Conservation (phyloP, 2,113 vertebrate species). For the Phalacrocorax pelagicus region DNA sequence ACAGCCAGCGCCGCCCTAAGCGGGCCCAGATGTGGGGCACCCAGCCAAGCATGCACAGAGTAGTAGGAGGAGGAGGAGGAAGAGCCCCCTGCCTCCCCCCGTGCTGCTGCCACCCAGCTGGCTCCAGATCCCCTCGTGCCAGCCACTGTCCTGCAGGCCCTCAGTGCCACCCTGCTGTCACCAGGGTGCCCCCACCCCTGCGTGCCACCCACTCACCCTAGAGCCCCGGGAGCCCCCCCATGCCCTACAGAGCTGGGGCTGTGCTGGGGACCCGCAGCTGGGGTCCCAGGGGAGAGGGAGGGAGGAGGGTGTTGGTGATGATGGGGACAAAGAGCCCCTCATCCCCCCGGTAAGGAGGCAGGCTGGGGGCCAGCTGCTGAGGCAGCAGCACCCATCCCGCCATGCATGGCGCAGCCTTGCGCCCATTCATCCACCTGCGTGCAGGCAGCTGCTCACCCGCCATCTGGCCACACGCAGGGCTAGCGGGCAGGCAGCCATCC, state of each 20-base stretch:
- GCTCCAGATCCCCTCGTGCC: rapidly evolving
- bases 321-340: not conserved
- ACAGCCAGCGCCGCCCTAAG: not conserved
- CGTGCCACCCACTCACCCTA: not conserved
- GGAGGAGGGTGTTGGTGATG: not conserved
- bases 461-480: not conserved
- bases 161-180: not conserved
- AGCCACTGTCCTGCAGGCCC: not conserved
- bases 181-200: not conserved
- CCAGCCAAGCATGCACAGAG: not conserved
- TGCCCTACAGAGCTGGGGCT: rapidly evolving
- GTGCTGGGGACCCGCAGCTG: rapidly evolving
- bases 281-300: not conserved
- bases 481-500: not conserved
- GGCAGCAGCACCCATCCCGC: not conserved
- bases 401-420: not conserved
- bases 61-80: not conserved
- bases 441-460: not conserved
- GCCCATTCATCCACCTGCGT: not conserved
- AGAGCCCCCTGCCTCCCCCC: not conserved
- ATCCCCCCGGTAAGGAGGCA: not conserved
- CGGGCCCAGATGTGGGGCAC: not conserved
- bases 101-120: not conserved
- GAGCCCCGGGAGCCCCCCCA: not conserved
- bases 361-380: not conserved